These are phyloP conservation scores for Agonopterix subpropinquella DNA, from an alignment of 2,888 invertebrate species.

Conservation along the genomic window DNA sequence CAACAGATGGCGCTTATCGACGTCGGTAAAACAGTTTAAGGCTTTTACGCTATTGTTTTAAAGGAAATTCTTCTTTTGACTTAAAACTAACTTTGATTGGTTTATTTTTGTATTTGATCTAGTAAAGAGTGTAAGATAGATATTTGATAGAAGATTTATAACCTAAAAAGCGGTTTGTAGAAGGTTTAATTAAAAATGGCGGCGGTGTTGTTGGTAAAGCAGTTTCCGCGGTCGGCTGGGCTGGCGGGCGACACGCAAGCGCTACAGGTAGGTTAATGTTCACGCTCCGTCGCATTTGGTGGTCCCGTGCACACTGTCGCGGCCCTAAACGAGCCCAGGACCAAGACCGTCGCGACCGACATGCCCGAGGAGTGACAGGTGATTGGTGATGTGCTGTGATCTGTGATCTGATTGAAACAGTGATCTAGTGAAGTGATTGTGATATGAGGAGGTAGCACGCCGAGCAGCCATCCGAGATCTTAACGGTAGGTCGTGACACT, in stretches of 20 bases:
- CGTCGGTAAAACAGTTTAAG: slow-evolving; percentile 43
- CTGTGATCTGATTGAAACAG: slow-evolving; percentile 9
- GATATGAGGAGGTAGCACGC: slow-evolving; percentile 50
- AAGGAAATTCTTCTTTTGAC: neutral
- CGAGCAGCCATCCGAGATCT: slow-evolving; percentile 50
- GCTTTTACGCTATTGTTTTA: slow-evolving; percentile 32
- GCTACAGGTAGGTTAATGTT: slow-evolving; percentile 73
- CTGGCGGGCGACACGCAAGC: slow-evolving; percentile 66
- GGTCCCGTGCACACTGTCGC: slow-evolving; percentile 61
- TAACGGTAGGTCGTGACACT: slow-evolving; percentile 69
- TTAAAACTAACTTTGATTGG: neutral
- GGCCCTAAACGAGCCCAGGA: slow-evolving; percentile 40
- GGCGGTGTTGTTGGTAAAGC: slow-evolving; percentile 52
- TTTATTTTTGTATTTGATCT: neutral
- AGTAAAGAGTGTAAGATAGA: neutral
- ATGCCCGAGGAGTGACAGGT: slow-evolving; percentile 59
- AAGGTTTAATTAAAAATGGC: slow-evolving; percentile 51
- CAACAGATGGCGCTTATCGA: slow-evolving; percentile 35
- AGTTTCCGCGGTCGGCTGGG: slow-evolving; percentile 46
- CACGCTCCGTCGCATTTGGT: slow-evolving; percentile 71
- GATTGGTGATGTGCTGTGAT: slow-evolving; percentile 52
- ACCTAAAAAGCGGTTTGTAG: slow-evolving; percentile 4
- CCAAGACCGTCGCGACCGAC: slow-evolving; percentile 20
- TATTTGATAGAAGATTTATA: neutral
- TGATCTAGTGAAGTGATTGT: slow-evolving; percentile 21